Evolutionary conservation across 2,113 vertebrate species (phyloP).

Genomic region (Oncorhynchus keta): DNA sequence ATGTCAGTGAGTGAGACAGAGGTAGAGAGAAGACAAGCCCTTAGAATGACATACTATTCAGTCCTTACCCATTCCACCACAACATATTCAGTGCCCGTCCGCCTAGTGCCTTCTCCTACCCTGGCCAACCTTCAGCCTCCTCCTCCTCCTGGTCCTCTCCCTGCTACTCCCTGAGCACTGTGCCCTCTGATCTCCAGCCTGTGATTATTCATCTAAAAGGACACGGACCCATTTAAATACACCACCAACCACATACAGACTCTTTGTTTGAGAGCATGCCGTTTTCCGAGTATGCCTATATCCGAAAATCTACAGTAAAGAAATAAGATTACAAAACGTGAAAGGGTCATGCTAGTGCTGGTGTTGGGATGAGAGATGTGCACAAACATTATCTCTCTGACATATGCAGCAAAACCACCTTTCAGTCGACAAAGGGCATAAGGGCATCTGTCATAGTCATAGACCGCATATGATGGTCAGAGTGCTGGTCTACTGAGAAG

Average conservation of each 20-base stretch:
- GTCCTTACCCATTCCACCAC: not conserved
- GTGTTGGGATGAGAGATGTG: not conserved
- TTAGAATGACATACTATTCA: not conserved
- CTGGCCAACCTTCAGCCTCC: not conserved
- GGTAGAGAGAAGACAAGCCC: not conserved
- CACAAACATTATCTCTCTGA: too few species aligned
- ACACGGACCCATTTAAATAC: too few species aligned
- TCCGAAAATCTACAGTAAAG: not conserved
- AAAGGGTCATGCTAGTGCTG: not conserved
- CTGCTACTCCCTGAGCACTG: not conserved
- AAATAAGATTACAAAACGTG: not conserved
- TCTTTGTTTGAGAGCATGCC: too few species aligned
- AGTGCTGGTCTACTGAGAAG: too few species aligned
- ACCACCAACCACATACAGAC: too few species aligned
- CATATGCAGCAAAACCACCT: too few species aligned
- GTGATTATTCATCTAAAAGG: not conserved
- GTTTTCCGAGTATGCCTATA: not conserved
- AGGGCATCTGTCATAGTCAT: too few species aligned
- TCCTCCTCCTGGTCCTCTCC: not conserved
- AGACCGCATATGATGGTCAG: too few species aligned
- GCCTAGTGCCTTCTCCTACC: not conserved
- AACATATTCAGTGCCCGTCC: conserved; percentile 10
- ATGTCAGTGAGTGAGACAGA: not conserved
- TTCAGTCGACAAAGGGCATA: too few species aligned
- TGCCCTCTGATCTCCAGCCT: not conserved